phyloP scores from a whole-genome alignment of 1,140 invertebrate species.

The Neelides sp. region DNA sequence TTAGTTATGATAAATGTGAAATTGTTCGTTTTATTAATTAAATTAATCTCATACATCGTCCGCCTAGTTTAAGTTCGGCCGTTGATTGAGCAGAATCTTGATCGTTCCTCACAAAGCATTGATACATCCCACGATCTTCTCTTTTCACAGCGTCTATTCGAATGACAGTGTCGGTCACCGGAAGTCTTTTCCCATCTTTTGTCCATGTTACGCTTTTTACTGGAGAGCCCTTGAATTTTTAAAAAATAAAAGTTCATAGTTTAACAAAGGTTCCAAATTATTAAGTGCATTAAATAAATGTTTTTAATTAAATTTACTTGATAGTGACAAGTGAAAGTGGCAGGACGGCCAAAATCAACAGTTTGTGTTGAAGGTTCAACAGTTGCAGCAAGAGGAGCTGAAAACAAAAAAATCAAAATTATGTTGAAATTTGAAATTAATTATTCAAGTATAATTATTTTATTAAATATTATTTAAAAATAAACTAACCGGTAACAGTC shows the following conservation, averaged over 20 bases:
- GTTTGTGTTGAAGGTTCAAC: conserved; percentile 82
- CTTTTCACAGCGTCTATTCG: conserved; percentile 80
- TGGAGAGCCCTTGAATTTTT: conserved; percentile 52
- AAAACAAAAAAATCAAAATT: conserved; percentile 23
- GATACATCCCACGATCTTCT: conserved; percentile 94
- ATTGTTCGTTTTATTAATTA: neutral
- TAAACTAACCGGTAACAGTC: conserved; percentile 59
- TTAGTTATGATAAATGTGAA: neutral
- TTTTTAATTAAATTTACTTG: conserved; percentile 37
- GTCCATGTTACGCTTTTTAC: conserved; percentile 80
- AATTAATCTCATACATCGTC: conserved; percentile 53
- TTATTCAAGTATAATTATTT: neutral
- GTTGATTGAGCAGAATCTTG: conserved; percentile 85
- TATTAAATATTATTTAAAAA: neutral
- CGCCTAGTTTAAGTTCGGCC: conserved; percentile 81
- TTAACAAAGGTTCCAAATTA: conserved; percentile 7
- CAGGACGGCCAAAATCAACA: conserved; percentile 80
- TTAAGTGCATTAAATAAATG: conserved; percentile 1
- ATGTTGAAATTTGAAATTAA: neutral
- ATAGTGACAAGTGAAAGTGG: conserved; percentile 75
- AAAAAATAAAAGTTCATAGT: conserved; percentile 34
- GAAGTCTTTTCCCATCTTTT: conserved; percentile 75
- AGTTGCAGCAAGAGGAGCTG: conserved; percentile 67
- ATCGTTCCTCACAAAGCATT: conserved; percentile 87
- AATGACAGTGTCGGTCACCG: conserved; percentile 58